Conservation (phyloP, 2,113 vertebrate genomes). For the Casuarius casuarius region DNA sequence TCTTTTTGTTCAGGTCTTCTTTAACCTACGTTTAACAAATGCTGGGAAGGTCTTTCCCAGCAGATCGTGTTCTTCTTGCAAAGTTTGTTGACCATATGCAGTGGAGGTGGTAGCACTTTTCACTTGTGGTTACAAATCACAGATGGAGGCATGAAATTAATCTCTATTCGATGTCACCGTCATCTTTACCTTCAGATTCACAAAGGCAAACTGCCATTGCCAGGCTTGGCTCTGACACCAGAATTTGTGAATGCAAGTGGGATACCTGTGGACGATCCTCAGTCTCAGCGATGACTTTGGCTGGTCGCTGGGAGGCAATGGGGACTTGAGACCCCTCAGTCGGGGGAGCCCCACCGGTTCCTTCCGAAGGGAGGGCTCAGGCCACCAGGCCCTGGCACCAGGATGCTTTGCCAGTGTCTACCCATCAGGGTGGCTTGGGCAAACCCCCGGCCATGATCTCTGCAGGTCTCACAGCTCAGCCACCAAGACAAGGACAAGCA, state of each 20-base stretch:
- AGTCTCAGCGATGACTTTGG: background rate
- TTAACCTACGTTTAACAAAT: background rate
- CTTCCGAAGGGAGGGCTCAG: background rate
- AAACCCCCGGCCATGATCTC: rapidly evolving
- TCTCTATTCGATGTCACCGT: background rate
- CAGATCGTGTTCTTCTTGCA: background rate
- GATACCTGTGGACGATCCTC: background rate
- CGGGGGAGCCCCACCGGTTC: background rate
- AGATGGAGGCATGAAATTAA: background rate
- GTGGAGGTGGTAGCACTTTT: background rate
- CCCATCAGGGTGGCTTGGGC: background rate
- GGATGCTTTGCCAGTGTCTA: background rate
- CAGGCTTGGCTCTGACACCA: background rate
- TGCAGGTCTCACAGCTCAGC: background rate
- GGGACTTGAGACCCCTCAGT: background rate
- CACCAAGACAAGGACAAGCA: background rate
- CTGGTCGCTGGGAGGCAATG: too few relatives aligned
- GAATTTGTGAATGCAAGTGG: background rate
- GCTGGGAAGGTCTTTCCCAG: background rate
- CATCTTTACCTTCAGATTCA: background rate
- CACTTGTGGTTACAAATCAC: background rate
- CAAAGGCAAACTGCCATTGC: background rate
- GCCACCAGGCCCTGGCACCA: background rate
- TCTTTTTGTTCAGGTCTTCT: background rate
- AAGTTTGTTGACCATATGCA: rapidly evolving